Base-by-base conservation (phyloP, 92 coral and sea anemone genomes). In the Isaurus tuberculatus region DNA sequence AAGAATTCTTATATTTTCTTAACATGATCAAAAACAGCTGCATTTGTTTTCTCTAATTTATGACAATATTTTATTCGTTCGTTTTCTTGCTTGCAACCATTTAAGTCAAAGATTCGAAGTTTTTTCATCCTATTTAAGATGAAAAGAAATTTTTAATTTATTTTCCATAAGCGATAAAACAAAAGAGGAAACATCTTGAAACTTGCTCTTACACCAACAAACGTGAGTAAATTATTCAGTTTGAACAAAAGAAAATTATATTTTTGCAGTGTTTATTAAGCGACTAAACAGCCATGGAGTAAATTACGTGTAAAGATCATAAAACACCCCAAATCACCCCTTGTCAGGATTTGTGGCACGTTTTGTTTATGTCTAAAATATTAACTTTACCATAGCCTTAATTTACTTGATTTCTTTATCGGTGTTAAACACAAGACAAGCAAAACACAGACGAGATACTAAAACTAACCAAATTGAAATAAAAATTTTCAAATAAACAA, bases 331-430 rank as follows among this genome's bases (percentile, higher is more conserved):
- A 77, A 60, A 60, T 7, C 70, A 77, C 23, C 22, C 82, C n/a
- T n/a, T 58, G 7, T 11, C 9, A 55, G 34, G 64, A 57, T 77
- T n/a, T 57, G 68, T 77, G 51, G 28, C 19, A 25, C 69, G 70
- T 60, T 60, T 77, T 77, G 82, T 77, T 77, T 57, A 32, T 58
- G 20, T 77, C 58, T 77, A 5, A 77, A 77, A 77, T 60, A 27
- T 77, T 77, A 27, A n/a, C 34, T 77, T 77, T 33, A 48, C 69
- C 33, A 34, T 51, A 25, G 80, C 31, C 51, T 7, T 34, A 43
- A 51, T 60, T 77, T 77, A 57, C 17, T 2, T 57, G 82, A 57
- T 77, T 57, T 22, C 70, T 58, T 30, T 23, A 40, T 36, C 22
- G 16, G 19, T 17, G n/a, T 55, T 53, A 53, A 75, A 75, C 60